Conservation (phyloP, 2,797 vertebrate species). For the Eulemur coronatus region DNA sequence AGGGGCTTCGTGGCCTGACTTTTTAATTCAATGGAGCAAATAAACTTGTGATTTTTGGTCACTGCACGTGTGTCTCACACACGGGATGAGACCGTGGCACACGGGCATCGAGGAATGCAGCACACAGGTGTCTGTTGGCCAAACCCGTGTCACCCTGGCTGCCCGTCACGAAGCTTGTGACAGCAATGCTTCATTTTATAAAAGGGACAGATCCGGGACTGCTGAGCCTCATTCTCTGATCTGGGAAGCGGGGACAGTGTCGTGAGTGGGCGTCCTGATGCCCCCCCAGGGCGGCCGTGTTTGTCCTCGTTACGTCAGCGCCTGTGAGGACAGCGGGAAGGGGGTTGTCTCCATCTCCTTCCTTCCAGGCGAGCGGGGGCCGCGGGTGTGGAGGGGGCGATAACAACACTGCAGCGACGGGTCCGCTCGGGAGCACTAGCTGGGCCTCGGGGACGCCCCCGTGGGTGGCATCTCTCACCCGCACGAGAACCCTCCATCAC, state of each 20-base stretch:
- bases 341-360: neutral
- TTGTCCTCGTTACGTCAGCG: accelerated
- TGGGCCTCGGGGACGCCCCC: neutral
- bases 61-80: neutral
- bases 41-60: neutral
- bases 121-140: neutral
- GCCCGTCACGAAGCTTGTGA: accelerated
- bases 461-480: neutral
- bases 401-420: accelerated
- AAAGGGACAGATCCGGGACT: accelerated
- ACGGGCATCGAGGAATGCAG: neutral
- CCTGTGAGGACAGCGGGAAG: neutral
- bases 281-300: neutral
- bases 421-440: neutral
- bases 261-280: no score
- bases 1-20: neutral
- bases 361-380: neutral
- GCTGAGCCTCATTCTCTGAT: no score
- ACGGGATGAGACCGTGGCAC: no score
- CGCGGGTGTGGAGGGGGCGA: neutral
- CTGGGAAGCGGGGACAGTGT: no score
- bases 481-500: neutral
- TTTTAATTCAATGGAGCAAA: neutral
- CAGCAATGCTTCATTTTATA: neutral
- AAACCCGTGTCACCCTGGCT: neutral